Base-by-base conservation (phyloP, 1,140 invertebrate genomes). In the Neuroterus valhalla region DNA sequence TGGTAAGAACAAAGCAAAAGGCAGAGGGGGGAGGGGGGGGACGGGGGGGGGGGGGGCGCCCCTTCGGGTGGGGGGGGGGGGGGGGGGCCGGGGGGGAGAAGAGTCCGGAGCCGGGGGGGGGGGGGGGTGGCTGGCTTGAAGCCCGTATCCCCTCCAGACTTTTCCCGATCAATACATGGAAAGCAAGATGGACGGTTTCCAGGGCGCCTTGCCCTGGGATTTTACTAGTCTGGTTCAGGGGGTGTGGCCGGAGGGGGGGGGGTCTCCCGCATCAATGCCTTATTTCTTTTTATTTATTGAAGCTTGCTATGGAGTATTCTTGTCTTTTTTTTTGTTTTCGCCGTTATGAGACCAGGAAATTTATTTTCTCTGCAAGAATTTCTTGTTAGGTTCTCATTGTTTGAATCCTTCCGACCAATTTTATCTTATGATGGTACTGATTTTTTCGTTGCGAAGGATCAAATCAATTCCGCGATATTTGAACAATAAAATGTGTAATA, bases 101-200 rank as follows among this genome's bases (percentile, higher is more conserved):
- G n/a, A n/a, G n/a, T n/a, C n/a, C n/a, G n/a, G n/a, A n/a, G 82
- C 74, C 77, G 68, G 78, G 77, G 79, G 80, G 79, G 77, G 76
- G 79, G 70, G 80, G 45, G 74, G 78, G 79, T 67, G 70, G 73
- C 75, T 74, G 77, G 70, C 71, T 74, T 74, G 77, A 76, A 84
- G 77, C 76, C 80, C 74, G 75, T 81, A 81, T 78, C 85, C 81
- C 84, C 84, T 82, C 83, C 81, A 79, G 72, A 73, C 70, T 78
- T 72, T 68, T 70, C 73, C 69, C 87, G 87, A 89, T 89, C 88
- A 89, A 89, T 89, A 90, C 87, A 87, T 87, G 86, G 87, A 89
- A 89, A 89, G 86, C 89, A 90, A 90, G 81, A 90, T 90, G 89
- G 89, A 88, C 79, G 88, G 73, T 89, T 89, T 88, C 87, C 87